Evolutionary conservation across 2,113 vertebrate species (phyloP), one percentile per base, ranked within the genome.

Genomic region (Vanacampus margaritifer): DNA sequence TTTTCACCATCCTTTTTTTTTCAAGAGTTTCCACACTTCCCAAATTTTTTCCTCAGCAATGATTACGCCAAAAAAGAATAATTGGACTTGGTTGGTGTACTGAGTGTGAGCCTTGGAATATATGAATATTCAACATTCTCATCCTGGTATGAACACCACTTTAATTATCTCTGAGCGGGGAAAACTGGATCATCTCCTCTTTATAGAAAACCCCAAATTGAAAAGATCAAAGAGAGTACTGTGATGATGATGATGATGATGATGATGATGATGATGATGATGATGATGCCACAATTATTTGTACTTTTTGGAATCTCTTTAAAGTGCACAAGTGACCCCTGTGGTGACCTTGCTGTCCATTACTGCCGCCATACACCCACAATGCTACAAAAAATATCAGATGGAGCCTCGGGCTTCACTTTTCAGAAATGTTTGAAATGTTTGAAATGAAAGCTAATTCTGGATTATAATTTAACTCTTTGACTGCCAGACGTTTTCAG

Each of bases 341-440:
- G 71, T 64, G 80, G 67, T 21, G 58, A 35, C 53, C 61, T 76
- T 71, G 59, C 66, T 46, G 74, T 62, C 68, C 68, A 56, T 51
- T 56, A 59, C 69, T 67, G 66, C 69, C 64, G 69, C 72, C 62
- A 74, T 73, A 72, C 71, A 72, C 71, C 73, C 73, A 67, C 79
- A n/a, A n/a, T n/a, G 2, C 21, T 8, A 58, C 63, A 17, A 41
- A 48, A 72, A 78, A 83, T 83, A 74, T 89, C 81, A 86, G 86
- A 74, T 78, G 69, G 64, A 65, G 24, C 19, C 60, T 74, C 57
- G 46, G 62, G 73, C n/a, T 24, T 63, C 60, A 43, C 21, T 8
- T 7, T 8, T 59, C 32, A 16, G 60, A 26, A 26, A 43, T n/a
- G n/a, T 41, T 41, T 41, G 60, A 26, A 26, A 43, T n/a, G n/a